Base-by-base conservation (phyloP, 2,797 vertebrate genomes). In the Allobates femoralis region DNA sequence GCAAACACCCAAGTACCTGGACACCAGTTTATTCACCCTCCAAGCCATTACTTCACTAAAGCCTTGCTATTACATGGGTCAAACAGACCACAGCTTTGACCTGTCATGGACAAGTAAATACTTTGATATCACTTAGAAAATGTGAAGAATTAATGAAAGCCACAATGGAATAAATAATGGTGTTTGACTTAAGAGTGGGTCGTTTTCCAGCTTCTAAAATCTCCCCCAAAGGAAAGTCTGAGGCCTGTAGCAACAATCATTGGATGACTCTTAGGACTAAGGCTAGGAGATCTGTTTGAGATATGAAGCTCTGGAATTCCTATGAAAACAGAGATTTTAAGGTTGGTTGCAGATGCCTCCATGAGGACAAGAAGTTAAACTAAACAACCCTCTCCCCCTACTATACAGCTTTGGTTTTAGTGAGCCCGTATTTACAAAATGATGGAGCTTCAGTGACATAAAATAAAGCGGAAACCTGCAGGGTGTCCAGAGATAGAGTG, bases 251-350 rank as follows among this genome's bases (percentile, higher is more conserved):
- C 7, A 55, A 53, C 28, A 69, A 34, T 8, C 32, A 55, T 67
- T n/a, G 66, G 75, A 62, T 58, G 62, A 69, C 83, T 30, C 77
- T 75, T 62, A 67, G 58, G 18, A 32, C 50, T 79, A 41, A 56
- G 58, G 51, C 21, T 60, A 41, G 19, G 53, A 83, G 85, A 76
- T 76, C 58, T 77, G 26, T 32, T 28, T 21, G 19, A 66, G 85
- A 83, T 83, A 78, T 7, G 34, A 78, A 50, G 71, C 64, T 8
- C 8, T 53, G 34, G 75, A 81, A 87, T 87, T 87, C 74, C 80
- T 77, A 34, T 41, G 34, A 64, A 64, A 82, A 51, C 69, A 32
- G 30, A 66, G 55, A 83, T 77, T 64, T 34, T 79, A 78, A 51
- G 62, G 73, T 58, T 50, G 81, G 81, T 37, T 87, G 37, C 50